Evolutionary conservation across 1,140 invertebrate genomes (phyloP).

Genomic region (Pseudachorutes palmiensis): DNA sequence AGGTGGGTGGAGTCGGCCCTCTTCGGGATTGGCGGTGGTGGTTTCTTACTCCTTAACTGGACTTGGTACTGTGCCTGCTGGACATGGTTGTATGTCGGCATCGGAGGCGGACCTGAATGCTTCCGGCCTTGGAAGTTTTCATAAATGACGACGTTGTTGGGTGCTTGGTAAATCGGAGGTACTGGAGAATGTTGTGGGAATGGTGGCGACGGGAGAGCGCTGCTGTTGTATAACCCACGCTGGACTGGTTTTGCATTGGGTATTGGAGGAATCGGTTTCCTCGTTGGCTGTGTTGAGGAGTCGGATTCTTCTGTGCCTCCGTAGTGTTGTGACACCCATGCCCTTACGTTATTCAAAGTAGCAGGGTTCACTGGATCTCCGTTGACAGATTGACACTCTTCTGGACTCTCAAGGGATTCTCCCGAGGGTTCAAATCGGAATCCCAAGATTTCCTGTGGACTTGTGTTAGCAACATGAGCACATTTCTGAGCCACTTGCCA

Average conservation of each 20-base stretch:
- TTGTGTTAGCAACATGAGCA: constrained; percentile 71
- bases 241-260: constrained; percentile 1
- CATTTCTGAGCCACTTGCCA: constrained; percentile 90
- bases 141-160: constrained; percentile 27
- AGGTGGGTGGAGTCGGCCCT: constrained; percentile 35
- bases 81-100: not conserved
- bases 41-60: constrained; percentile 34
- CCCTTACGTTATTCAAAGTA: constrained; percentile 61
- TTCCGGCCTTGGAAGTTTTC: constrained; percentile 36
- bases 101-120: not conserved
- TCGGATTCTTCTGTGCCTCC: constrained; percentile 49
- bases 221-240: not conserved
- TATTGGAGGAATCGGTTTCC: constrained; percentile 15
- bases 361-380: constrained; percentile 4
- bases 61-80: constrained; percentile 25
- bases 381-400: constrained; percentile 18
- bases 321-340: constrained; percentile 84
- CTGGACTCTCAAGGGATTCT: not conserved
- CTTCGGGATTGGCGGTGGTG: constrained; percentile 34
- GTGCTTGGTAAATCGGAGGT: constrained; percentile 7
- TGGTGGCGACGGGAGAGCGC: constrained; percentile 4
- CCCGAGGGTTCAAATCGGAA: constrained; percentile 51
- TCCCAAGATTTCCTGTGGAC: constrained; percentile 80
- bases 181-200: not conserved
- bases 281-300: constrained; percentile 33